Evolutionary conservation across 2,113 vertebrate species (phyloP).

Genomic region (Odontophorus gujanensis): DNA sequence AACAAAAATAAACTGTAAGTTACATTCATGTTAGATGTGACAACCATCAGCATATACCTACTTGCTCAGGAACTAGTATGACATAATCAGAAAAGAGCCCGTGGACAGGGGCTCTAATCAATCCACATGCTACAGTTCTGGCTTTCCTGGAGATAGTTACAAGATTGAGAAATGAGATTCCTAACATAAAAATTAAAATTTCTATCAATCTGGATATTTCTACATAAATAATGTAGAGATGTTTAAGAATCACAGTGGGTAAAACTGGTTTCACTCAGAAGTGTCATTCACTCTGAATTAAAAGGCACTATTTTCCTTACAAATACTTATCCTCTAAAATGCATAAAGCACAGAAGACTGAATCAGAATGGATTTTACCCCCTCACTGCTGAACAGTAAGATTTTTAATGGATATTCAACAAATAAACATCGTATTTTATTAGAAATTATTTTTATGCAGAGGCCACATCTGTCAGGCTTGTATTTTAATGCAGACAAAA

Average conservation of each 20-base stretch:
- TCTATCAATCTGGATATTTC: not conserved
- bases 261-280: not conserved
- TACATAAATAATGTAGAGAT: not conserved
- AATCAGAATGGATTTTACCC: not conserved
- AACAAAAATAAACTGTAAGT: not conserved
- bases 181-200: not conserved
- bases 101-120: not conserved
- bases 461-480: not conserved
- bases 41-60: slow-evolving; percentile 1
- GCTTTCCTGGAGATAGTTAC: not conserved
- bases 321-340: not conserved
- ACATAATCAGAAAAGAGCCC: not conserved
- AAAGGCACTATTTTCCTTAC: not conserved
- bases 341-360: not conserved
- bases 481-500: not conserved
- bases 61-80: not conserved
- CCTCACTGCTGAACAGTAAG: not conserved
- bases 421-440: not conserved
- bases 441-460: not conserved
- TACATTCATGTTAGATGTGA: slow-evolving; percentile 1
- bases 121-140: not conserved
- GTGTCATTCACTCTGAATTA: not conserved
- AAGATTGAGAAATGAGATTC: not conserved
- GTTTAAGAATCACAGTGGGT: not conserved
- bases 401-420: not conserved